phyloP scores from a whole-genome alignment of 2,888 invertebrate species.

The Tetranychus truncatus region DNA sequence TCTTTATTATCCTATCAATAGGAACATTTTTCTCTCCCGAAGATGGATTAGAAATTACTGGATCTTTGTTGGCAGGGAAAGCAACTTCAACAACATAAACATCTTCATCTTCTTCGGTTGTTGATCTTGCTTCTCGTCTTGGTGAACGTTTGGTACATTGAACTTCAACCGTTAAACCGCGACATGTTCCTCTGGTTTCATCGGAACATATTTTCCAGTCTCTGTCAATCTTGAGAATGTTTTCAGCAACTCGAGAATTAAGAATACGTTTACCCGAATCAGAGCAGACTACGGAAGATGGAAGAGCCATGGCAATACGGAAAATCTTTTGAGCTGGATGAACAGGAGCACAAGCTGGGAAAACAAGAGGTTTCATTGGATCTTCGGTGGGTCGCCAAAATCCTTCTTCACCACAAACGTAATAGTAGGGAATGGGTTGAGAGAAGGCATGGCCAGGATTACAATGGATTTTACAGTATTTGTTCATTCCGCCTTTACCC shows the following conservation, averaged over 20 bases:
- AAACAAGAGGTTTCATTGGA: slow-evolving; percentile 58
- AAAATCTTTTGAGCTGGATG: slow-evolving; percentile 85
- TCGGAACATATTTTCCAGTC: slow-evolving; percentile 95
- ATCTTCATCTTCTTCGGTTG: slow-evolving; percentile 10
- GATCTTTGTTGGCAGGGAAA: slow-evolving; percentile 61
- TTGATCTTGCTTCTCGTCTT: slow-evolving; percentile 6
- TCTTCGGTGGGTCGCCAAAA: slow-evolving; percentile 63
- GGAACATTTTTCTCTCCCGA: slow-evolving; percentile 47
- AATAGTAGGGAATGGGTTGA: slow-evolving; percentile 81
- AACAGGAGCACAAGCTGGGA: slow-evolving; percentile 72
- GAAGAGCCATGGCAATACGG: slow-evolving; percentile 80
- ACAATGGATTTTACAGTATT: slow-evolving; percentile 78
- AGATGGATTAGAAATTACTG: slow-evolving; percentile 48
- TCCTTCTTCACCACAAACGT: slow-evolving; percentile 93
- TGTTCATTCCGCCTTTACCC: slow-evolving; percentile 89
- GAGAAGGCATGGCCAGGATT: slow-evolving; percentile 69
- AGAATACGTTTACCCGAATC: slow-evolving; percentile 83
- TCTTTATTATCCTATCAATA: slow-evolving; percentile 56
- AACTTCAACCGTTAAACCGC: slow-evolving; percentile 52
- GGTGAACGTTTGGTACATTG: slow-evolving; percentile 52
- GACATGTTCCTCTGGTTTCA: slow-evolving; percentile 36
- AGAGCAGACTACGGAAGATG: slow-evolving; percentile 85
- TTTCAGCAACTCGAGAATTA: slow-evolving; percentile 65
- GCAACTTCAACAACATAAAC: slow-evolving; percentile 63
- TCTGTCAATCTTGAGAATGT: slow-evolving; percentile 71